A percentile compares a stretch with the other conserved stretches of the same genome.
These are phyloP conservation scores for Octodonta nipae DNA, from an alignment of 2,888 invertebrate genomes.

Conservation along the genomic window DNA sequence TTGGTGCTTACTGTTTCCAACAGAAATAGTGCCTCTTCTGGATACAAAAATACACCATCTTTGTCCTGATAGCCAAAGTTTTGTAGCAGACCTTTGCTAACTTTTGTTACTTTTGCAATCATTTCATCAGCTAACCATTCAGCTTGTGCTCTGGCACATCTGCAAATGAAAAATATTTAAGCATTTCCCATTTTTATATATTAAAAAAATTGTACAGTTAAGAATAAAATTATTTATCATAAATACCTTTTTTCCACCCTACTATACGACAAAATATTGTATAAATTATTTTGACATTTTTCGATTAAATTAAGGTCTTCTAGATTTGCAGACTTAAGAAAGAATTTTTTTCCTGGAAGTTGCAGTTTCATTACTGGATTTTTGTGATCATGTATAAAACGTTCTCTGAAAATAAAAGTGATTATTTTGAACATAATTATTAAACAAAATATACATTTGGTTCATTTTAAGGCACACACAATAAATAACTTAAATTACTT, in stretches of 20 bases:
- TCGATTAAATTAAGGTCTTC: constrained; percentile 14
- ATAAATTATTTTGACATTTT: constrained; percentile 16
- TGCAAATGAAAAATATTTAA: too few species aligned
- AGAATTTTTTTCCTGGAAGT: constrained; percentile 20
- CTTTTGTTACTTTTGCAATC: constrained; percentile 22
- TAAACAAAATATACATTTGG: too few species aligned
- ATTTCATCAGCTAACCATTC: constrained; percentile 22
- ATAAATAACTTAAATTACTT: too few species aligned
- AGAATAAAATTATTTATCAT: background rate
- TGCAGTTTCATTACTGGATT: constrained; percentile 24
- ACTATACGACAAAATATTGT: constrained; percentile 16
- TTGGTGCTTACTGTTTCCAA: constrained; percentile 47
- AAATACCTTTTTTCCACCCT: constrained; percentile 27
- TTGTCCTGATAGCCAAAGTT: constrained; percentile 28
- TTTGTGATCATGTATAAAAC: too few species aligned
- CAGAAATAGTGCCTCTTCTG: constrained; percentile 53
- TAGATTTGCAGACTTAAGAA: constrained; percentile 14
- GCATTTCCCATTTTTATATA: too few species aligned
- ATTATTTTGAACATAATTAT: too few species aligned
- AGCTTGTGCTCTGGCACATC: constrained; percentile 25
- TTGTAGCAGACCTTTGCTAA: constrained; percentile 20
- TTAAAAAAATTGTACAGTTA: constrained; percentile 5
- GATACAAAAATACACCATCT: constrained; percentile 34
- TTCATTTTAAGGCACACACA: too few species aligned
- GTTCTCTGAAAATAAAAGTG: too few species aligned